These are phyloP conservation scores for Mercenaria mercenaria DNA, from an alignment of 1,140 invertebrate species.

Conservation along the genomic window DNA sequence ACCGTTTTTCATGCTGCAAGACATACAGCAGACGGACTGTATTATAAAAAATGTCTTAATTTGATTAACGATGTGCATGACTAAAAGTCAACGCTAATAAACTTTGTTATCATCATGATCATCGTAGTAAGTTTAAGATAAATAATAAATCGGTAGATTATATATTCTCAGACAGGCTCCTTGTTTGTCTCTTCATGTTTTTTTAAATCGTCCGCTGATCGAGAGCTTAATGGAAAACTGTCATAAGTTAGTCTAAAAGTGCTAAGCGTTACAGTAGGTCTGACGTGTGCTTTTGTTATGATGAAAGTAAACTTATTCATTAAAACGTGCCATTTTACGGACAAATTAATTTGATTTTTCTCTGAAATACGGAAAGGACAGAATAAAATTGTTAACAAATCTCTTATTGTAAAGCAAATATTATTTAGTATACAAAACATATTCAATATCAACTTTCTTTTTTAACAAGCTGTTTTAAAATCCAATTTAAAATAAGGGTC, in stretches of 20 bases:
- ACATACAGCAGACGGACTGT: neutral
- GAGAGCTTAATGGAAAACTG: too few species aligned
- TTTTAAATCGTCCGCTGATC: neutral
- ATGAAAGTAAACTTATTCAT: too few species aligned
- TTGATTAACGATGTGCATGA: conserved; percentile 31
- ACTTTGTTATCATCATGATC: neutral
- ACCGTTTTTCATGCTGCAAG: neutral
- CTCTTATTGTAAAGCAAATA: neutral
- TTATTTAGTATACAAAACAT: neutral
- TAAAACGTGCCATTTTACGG: too few species aligned
- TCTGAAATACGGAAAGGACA: too few species aligned
- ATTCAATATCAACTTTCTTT: neutral
- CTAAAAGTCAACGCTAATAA: neutral
- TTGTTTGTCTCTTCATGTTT: neutral
- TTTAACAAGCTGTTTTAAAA: neutral
- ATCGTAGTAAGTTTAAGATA: neutral
- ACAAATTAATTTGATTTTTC: too few species aligned
- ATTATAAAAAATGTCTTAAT: conserved; percentile 5
- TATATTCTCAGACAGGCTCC: neutral
- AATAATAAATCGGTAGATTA: neutral
- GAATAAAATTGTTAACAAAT: too few species aligned
- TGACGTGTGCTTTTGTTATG: too few species aligned
- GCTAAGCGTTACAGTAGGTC: too few species aligned
- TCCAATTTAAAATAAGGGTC: neutral
- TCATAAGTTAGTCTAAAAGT: too few species aligned